These are phyloP conservation scores for Metalampra italica DNA, from an alignment of 2,888 invertebrate genomes.

Conservation along the genomic window DNA sequence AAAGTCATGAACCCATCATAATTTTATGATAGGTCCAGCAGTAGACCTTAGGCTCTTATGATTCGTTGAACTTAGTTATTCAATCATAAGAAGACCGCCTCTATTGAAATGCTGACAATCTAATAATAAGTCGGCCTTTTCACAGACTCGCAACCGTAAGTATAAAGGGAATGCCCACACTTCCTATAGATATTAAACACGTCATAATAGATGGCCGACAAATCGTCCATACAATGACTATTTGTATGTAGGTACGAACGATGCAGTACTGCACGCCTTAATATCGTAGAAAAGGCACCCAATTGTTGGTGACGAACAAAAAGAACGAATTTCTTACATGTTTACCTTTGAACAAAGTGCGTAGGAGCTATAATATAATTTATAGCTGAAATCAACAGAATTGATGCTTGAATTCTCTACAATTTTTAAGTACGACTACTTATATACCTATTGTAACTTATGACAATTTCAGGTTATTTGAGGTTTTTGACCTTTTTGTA, in stretches of 20 bases:
- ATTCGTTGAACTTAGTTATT: conserved; percentile 24
- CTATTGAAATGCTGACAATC: conserved; percentile 37
- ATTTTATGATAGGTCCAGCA: too few species aligned
- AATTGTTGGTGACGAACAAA: conserved; percentile 53
- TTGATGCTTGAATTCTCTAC: conserved; percentile 33
- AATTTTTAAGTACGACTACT: too few species aligned
- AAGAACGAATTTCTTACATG: conserved; percentile 57
- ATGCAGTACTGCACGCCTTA: conserved; percentile 26
- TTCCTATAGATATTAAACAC: conserved; percentile 52
- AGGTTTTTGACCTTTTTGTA: too few species aligned
- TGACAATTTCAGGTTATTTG: too few species aligned
- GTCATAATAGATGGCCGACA: conserved; percentile 50
- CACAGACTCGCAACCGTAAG: conserved; percentile 17
- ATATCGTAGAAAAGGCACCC: conserved; percentile 37
- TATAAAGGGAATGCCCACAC: conserved; percentile 41
- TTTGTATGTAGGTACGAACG: conserved; percentile 36
- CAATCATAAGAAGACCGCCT: conserved; percentile 42
- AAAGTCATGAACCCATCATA: too few species aligned
- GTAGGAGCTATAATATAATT: conserved; percentile 51
- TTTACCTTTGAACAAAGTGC: conserved; percentile 61
- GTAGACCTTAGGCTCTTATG: too few species aligned
- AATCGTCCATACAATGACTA: conserved; percentile 43
- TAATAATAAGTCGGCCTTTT: conserved; percentile 39
- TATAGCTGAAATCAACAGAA: conserved; percentile 13
- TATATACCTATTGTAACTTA: too few species aligned